phyloP scores from a whole-genome alignment of 2,797 vertebrate genomes.

The Lophius americanus region DNA sequence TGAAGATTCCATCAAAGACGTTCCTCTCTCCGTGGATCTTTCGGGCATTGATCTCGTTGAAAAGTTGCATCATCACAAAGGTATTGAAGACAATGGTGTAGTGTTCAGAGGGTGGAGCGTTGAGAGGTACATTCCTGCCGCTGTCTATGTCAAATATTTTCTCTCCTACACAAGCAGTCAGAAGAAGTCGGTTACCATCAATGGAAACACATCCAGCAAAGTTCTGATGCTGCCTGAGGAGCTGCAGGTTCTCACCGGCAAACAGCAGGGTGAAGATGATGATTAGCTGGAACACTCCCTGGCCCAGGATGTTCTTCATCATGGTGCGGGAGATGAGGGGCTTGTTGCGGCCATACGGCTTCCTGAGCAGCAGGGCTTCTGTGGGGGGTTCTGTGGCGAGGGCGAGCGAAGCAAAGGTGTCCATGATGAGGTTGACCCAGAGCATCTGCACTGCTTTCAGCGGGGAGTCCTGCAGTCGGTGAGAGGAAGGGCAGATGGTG shows the following conservation, averaged over 20 bases:
- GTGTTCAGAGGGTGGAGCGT: conserved; percentile 96
- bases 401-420: conserved; percentile 96
- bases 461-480: conserved; percentile 89
- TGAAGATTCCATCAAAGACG: conserved; percentile 98
- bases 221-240: not conserved
- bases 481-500: not conserved
- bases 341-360: conserved; percentile 98
- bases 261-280: conserved; percentile 96
- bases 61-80: conserved; percentile 99
- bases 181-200: not conserved
- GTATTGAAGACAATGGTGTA: conserved; percentile 99
- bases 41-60: conserved; percentile 98
- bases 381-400: conserved; percentile 98
- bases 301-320: conserved; percentile 99
- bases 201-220: not conserved
- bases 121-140: conserved; percentile 92
- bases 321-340: conserved; percentile 98
- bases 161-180: conserved; percentile 84
- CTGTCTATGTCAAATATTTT: conserved; percentile 95
- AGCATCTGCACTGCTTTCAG: conserved; percentile 99
- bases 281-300: conserved; percentile 93
- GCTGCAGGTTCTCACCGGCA: conserved; percentile 85
- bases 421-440: conserved; percentile 99
- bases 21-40: conserved; percentile 99
- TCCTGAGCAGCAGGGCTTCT: conserved; percentile 93